Percentiles rank a stretch among this genome's conserved stretches.
Evolutionary conservation across 2,113 vertebrate species (phyloP).

Genomic region (Odontophorus gujanensis): DNA sequence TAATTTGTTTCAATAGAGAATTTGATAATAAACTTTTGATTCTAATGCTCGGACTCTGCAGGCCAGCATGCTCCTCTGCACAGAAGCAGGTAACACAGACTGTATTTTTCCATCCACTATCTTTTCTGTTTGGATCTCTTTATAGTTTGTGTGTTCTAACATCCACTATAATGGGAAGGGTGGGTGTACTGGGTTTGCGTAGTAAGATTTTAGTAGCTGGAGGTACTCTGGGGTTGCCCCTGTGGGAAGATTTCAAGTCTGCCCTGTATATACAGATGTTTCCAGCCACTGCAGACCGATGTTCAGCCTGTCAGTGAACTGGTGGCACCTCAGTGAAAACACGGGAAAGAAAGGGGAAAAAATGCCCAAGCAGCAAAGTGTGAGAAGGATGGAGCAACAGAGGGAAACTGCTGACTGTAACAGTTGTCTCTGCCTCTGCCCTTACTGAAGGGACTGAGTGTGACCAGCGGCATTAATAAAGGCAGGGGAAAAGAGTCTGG

Average conservation of each 20-base stretch:
- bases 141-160: not conserved
- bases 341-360: not conserved
- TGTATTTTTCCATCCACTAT: not conserved
- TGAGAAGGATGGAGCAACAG: not conserved
- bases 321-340: not conserved
- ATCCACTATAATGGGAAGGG: not conserved
- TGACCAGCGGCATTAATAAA: not conserved
- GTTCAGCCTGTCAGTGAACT: not conserved
- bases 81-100: not conserved
- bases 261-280: not conserved
- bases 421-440: not conserved
- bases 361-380: not conserved
- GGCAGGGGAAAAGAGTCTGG: accelerated
- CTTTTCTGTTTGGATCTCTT: not conserved
- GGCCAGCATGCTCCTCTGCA: not conserved
- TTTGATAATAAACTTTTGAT: not conserved
- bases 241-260: not conserved
- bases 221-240: not conserved
- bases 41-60: not conserved
- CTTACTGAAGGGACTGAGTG: not conserved
- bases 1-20: not conserved
- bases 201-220: not conserved
- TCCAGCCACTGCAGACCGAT: not conserved
- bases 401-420: not conserved
- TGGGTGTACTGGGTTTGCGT: not conserved